These are phyloP conservation scores for Trichomalopsis sarcophagae DNA, from an alignment of 1,140 invertebrate species.

Conservation along the genomic window DNA sequence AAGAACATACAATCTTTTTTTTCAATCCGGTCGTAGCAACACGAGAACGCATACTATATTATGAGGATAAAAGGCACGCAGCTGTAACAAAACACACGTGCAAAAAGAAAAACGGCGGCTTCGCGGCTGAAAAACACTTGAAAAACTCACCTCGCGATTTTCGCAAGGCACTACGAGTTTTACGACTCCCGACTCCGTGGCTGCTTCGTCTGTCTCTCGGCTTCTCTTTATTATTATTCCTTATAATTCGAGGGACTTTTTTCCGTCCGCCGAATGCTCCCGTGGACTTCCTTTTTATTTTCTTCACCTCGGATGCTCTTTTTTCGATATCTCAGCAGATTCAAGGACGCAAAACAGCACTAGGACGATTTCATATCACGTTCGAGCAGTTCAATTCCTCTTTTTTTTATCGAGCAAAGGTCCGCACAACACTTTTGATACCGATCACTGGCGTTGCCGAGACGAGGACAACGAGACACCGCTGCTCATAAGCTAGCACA, in stretches of 20 bases:
- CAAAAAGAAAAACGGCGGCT: not conserved
- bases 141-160: constrained; percentile 50
- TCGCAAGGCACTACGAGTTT: constrained; percentile 47
- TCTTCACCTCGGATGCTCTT: not conserved
- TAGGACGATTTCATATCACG: constrained; percentile 26
- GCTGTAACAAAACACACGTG: not conserved
- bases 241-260: not conserved
- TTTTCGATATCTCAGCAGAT: not conserved
- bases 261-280: not conserved
- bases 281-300: not conserved
- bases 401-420: not conserved
- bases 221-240: not conserved
- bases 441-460: not conserved
- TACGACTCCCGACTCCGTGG: constrained; percentile 43
- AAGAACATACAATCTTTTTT: too few species aligned
- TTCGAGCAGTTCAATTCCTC: not conserved
- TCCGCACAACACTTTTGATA: not conserved
- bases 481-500: not conserved
- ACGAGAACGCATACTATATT: not conserved
- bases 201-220: not conserved
- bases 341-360: not conserved
- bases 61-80: not conserved
- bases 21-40: too few species aligned
- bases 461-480: not conserved
- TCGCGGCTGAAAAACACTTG: not conserved